Evolutionary conservation across 2,797 vertebrate genomes (phyloP), one percentile per base, ranked within the genome.

Genomic region (Craterocephalus amniculus): DNA sequence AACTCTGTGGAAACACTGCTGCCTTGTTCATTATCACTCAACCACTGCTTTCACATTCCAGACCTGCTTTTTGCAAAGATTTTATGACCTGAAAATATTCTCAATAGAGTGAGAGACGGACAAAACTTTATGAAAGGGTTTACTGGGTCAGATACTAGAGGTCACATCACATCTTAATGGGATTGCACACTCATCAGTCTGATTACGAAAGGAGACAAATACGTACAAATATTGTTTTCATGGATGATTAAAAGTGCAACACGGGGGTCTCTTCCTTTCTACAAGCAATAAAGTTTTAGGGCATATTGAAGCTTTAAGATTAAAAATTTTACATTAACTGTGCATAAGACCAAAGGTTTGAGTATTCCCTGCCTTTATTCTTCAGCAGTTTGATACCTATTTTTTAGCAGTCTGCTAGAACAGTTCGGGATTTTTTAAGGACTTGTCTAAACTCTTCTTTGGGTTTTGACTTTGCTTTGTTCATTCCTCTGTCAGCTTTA

Each of bases 11-110:
- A 85, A 16, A 89, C 84, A 90, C 81, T 90, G 81, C 68, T 16
- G 82, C 88, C 70, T 89, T 93, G 89, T 92, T 91, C 72, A 72
- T 61, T 5, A 69, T 75, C 73, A 72, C 36, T 83, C 76, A 67
- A 58, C 74, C 76, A 79, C 34, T 49, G 32, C 45, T 35, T 69
- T 80, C 72, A 79, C 76, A 80, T 32, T 74, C 63, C 83, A 76
- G 69, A 77, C 48, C 12, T 20, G 55, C 20, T 74, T 77, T 29
- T 35, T 22, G 48, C 35, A 58, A 27, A 57, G 18, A 63, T 88
- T 72, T 51, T 4, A 31, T 43, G 58, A 79, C 55, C 65, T 60
- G 22, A 43, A 58, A 63, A 54, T 29, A 20, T 29, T 14, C 59
- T 4, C 26, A 36, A 61, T 27, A 34, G 55, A 26, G 43, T 36